These are phyloP conservation scores for Plagodis pulveraria DNA, from an alignment of 2,888 invertebrate genomes.

Conservation along the genomic window DNA sequence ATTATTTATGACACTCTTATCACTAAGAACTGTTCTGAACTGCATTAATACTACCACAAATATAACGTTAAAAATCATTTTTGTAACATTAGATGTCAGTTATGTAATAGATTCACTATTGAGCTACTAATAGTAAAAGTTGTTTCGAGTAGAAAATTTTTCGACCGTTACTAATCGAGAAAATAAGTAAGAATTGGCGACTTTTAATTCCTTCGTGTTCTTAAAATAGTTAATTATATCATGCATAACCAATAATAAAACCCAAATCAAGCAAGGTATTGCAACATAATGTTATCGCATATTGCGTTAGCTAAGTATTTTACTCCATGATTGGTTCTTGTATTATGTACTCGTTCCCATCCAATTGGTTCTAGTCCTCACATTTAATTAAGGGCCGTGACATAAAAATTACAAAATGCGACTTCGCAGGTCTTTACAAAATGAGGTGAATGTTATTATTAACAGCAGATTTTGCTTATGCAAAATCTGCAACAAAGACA, in stretches of 20 bases:
- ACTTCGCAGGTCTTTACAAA: no score
- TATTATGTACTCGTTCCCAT: no score
- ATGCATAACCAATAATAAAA: background rate
- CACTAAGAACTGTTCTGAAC: conserved; percentile 1
- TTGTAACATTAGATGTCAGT: background rate
- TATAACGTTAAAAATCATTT: conserved; percentile 6
- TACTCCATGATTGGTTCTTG: no score
- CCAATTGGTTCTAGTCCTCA: no score
- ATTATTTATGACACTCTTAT: background rate
- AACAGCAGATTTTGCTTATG: no score
- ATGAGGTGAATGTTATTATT: no score
- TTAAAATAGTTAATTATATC: background rate
- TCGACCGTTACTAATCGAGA: conserved; percentile 12
- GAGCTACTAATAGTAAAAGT: background rate
- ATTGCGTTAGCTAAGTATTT: no score
- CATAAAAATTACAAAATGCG: no score
- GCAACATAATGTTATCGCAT: no score
- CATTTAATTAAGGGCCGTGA: no score
- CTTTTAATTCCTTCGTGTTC: conserved; percentile 12
- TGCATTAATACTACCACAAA: conserved; percentile 3
- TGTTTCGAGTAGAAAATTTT: conserved; percentile 2
- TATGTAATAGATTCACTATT: background rate
- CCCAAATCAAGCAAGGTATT: background rate
- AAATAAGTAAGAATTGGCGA: background rate
- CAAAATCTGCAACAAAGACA: no score